A percentile compares a stretch with the other conserved stretches of the same genome.
phyloP scores from a whole-genome alignment of 1,140 invertebrate genomes.

The Ylistrum balloti region DNA sequence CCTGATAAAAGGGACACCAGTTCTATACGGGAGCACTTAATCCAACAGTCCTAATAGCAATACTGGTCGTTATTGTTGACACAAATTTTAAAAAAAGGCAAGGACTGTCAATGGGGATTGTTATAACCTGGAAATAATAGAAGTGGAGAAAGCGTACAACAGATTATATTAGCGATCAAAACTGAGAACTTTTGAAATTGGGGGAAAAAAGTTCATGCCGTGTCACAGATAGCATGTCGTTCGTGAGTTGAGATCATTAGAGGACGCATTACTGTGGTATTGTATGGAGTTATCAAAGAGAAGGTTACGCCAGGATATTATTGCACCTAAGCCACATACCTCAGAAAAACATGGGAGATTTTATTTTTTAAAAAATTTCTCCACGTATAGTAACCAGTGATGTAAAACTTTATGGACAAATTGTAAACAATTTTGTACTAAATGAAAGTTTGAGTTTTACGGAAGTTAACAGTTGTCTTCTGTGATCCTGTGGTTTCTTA shows the following conservation, averaged over 20 bases:
- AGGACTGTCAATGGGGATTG: background rate
- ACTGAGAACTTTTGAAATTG: background rate
- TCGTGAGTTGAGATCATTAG: background rate
- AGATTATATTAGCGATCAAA: background rate
- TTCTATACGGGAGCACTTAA: background rate
- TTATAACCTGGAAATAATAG: background rate
- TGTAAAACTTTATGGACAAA: background rate
- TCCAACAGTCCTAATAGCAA: conserved; percentile 3
- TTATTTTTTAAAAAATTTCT: background rate
- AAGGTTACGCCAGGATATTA: conserved; percentile 23
- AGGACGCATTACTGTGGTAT: background rate
- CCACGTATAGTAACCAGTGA: background rate
- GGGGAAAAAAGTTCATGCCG: background rate
- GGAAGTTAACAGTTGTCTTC: background rate
- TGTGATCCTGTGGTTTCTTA: background rate
- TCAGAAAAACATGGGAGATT: background rate
- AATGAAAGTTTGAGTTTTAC: background rate
- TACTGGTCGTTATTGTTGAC: background rate
- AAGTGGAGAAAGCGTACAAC: background rate
- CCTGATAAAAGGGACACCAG: background rate
- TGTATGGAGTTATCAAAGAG: background rate
- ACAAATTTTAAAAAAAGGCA: background rate
- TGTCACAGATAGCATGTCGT: background rate
- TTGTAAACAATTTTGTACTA: background rate
- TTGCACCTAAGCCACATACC: background rate